Conservation (phyloP, 2,113 vertebrate species). For the Paraplagusia blochii region DNA sequence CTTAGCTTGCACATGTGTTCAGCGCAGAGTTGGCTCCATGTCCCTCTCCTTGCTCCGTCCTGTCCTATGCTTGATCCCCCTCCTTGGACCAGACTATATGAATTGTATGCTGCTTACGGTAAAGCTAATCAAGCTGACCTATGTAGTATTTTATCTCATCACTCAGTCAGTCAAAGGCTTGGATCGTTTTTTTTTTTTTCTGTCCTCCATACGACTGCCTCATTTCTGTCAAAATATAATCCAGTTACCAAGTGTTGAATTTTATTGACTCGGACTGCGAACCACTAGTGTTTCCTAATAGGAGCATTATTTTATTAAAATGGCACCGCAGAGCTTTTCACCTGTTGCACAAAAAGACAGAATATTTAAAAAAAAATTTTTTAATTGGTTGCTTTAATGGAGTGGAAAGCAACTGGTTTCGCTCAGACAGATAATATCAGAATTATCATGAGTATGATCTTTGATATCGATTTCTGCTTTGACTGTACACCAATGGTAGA, state of each 20-base stretch:
- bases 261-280: slow-evolving; percentile 61
- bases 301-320: no score
- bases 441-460: slow-evolving; percentile 31
- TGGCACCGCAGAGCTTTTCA: slow-evolving; percentile 50
- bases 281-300: slow-evolving; percentile 58
- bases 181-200: slow-evolving; percentile 27
- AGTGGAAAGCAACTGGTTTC: slow-evolving; percentile 34
- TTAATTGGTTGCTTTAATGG: slow-evolving; percentile 55
- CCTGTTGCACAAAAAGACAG: slow-evolving; percentile 38
- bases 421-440: slow-evolving; percentile 55
- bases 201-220: slow-evolving; percentile 48
- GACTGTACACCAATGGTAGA: slow-evolving; percentile 45
- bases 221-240: slow-evolving; percentile 53
- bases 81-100: slow-evolving; percentile 10
- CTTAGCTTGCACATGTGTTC: slow-evolving; percentile 34
- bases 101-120: slow-evolving; percentile 28
- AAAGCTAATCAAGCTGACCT: slow-evolving; percentile 38
- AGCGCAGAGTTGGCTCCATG: slow-evolving; percentile 17
- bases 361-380: slow-evolving; percentile 43
- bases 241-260: slow-evolving; percentile 59
- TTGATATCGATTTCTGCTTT: slow-evolving; percentile 27
- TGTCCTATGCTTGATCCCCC: slow-evolving; percentile 1
- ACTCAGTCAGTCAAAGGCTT: slow-evolving; percentile 13
- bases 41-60: slow-evolving; percentile 18
- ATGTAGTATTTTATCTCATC: slow-evolving; percentile 23